These are phyloP conservation scores for Astyanax mexicanus DNA, from an alignment of 2,797 vertebrate species.

Conservation along the genomic window DNA sequence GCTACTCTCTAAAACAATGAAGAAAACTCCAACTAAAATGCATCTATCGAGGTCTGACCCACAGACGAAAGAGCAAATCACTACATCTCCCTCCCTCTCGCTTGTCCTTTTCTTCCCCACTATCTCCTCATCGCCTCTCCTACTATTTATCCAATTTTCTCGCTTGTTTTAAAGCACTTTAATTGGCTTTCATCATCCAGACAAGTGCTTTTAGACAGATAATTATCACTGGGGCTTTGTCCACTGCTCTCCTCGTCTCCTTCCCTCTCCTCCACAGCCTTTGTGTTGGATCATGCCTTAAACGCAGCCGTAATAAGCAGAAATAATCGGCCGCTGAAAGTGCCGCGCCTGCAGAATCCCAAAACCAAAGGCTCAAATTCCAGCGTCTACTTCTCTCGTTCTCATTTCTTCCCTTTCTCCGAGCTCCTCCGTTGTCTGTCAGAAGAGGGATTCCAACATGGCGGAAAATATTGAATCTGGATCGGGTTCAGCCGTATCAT, in stretches of 20 bases:
- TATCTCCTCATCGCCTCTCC: slow-evolving; percentile 39
- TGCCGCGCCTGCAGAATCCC: slow-evolving; percentile 36
- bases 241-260: slow-evolving; percentile 45
- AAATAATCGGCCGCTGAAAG: slow-evolving; percentile 50
- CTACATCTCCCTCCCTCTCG: slow-evolving; percentile 5
- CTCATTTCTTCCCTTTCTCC: slow-evolving; percentile 24
- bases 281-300: slow-evolving; percentile 50
- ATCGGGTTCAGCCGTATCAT: slow-evolving; percentile 53
- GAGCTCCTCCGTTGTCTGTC: slow-evolving; percentile 25
- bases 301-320: slow-evolving; percentile 50
- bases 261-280: slow-evolving; percentile 42
- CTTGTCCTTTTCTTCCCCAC: slow-evolving; percentile 1
- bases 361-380: slow-evolving; percentile 37
- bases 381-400: slow-evolving; percentile 10
- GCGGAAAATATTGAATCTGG: slow-evolving; percentile 54
- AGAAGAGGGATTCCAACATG: slow-evolving; percentile 58
- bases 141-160: slow-evolving; percentile 53
- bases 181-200: slow-evolving; percentile 63
- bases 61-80: slow-evolving; percentile 28
- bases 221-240: slow-evolving; percentile 61
- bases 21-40: not conserved
- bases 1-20: not conserved
- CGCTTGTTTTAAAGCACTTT: slow-evolving; percentile 56
- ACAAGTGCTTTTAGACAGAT: slow-evolving; percentile 60
- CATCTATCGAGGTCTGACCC: not conserved